Percentiles rank a stretch among this genome's conserved stretches.
Evolutionary conservation across 2,113 vertebrate species (phyloP).

Genomic region (Falcunculus frontatus): DNA sequence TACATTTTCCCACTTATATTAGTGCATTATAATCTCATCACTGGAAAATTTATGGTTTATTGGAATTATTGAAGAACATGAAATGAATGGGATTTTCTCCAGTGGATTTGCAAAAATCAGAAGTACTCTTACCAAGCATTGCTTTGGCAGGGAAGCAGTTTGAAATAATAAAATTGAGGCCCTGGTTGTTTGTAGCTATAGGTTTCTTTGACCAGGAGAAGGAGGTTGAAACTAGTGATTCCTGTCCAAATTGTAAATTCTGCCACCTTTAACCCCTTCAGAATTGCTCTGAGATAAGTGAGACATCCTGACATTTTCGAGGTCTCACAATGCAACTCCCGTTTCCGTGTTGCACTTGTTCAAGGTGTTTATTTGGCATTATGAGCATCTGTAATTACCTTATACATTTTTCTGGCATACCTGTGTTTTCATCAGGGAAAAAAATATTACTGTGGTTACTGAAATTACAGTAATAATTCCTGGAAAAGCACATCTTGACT

Average conservation of each 20-base stretch:
- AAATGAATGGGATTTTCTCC: background rate
- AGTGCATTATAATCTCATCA: background rate
- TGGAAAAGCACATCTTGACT: background rate
- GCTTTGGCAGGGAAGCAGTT: background rate
- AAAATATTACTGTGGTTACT: background rate
- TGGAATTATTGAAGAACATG: background rate
- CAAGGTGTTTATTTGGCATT: background rate
- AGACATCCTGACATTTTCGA: accelerated
- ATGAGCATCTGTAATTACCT: background rate
- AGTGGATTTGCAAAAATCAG: background rate
- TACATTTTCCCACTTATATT: background rate
- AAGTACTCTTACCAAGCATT: background rate
- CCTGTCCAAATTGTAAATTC: background rate
- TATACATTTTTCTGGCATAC: background rate
- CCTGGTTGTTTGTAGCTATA: background rate
- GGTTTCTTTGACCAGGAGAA: background rate
- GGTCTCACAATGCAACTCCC: background rate
- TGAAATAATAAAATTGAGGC: background rate
- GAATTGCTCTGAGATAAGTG: background rate
- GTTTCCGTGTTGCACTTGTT: background rate
- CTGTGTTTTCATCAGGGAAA: background rate
- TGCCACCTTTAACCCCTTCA: background rate
- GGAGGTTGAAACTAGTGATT: background rate
- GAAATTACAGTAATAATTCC: background rate
- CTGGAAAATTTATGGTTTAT: background rate